These are phyloP conservation scores for Barypeithes pellucidus DNA, from an alignment of 2,888 invertebrate species.

Conservation along the genomic window DNA sequence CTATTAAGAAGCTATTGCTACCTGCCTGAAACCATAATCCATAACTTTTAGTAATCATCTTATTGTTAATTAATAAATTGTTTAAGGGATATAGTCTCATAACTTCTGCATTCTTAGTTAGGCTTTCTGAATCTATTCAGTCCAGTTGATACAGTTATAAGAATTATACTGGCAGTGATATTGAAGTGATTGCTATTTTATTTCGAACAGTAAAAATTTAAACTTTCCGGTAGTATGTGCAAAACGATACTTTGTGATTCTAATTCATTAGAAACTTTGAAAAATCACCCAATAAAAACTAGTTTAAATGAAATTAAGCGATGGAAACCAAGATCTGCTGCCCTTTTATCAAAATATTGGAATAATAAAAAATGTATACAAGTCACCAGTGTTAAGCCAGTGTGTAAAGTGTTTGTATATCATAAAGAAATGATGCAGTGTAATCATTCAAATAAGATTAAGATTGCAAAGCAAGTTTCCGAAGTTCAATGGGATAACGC, in stretches of 20 bases:
- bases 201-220: not conserved
- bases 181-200: not conserved
- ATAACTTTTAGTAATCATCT: too few species aligned
- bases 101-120: too few species aligned
- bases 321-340: conserved; percentile 3
- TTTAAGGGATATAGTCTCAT: too few species aligned
- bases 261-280: not conserved
- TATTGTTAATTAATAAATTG: too few species aligned
- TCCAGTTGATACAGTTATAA: not conserved
- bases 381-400: not conserved
- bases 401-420: too few species aligned
- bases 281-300: not conserved
- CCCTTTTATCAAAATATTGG: not conserved
- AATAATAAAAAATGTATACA: not conserved
- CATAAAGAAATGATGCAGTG: too few species aligned
- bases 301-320: not conserved
- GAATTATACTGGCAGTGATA: not conserved
- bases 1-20: too few species aligned
- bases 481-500: too few species aligned
- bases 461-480: too few species aligned
- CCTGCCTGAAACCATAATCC: too few species aligned
- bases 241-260: not conserved
- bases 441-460: too few species aligned
- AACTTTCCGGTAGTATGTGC: not conserved
- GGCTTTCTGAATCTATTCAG: too few species aligned